Conservation (phyloP, 92 coral and sea anemone genomes). For the Zoanthus sansibaricus region DNA sequence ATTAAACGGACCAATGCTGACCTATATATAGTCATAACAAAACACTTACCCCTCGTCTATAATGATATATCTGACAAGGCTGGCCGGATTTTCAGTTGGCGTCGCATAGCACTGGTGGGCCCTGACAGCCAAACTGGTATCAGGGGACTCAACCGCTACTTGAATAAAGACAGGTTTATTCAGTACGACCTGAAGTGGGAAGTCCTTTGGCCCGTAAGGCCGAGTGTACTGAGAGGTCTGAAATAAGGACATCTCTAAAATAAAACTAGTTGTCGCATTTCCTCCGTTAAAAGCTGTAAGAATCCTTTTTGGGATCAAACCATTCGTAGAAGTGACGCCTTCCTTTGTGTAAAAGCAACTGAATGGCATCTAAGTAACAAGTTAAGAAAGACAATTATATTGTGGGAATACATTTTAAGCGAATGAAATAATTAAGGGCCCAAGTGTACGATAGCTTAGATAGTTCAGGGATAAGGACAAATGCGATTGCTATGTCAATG, state of each 20-base stretch:
- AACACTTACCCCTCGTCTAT: conserved; percentile 54
- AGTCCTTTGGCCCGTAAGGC: conserved; percentile 71
- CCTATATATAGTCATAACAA: not conserved
- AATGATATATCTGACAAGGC: conserved; percentile 73
- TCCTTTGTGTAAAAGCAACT: conserved; percentile 83
- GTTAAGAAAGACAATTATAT: not conserved
- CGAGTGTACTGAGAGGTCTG: conserved; percentile 49
- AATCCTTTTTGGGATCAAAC: conserved; percentile 81
- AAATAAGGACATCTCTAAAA: conserved; percentile 74
- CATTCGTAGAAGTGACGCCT: conserved; percentile 88
- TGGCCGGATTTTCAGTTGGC: conserved; percentile 80
- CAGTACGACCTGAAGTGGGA: conserved; percentile 77
- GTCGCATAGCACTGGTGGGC: conserved; percentile 90
- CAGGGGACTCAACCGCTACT: conserved; percentile 81
- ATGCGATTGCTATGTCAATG: too few species aligned
- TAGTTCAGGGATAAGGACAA: too few species aligned
- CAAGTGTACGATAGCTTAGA: too few species aligned
- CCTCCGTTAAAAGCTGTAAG: conserved; percentile 76
- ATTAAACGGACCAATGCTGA: too few species aligned
- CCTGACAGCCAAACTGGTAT: conserved; percentile 69
- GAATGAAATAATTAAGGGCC: not conserved
- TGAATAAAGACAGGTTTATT: conserved; percentile 80
- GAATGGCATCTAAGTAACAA: conserved; percentile 62
- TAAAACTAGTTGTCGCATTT: conserved; percentile 74
- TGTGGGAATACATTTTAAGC: too few species aligned